Evolutionary conservation across 2,797 vertebrate genomes (phyloP), one percentile per base, ranked within the genome.

Genomic region (Emydoidea blandingii): DNA sequence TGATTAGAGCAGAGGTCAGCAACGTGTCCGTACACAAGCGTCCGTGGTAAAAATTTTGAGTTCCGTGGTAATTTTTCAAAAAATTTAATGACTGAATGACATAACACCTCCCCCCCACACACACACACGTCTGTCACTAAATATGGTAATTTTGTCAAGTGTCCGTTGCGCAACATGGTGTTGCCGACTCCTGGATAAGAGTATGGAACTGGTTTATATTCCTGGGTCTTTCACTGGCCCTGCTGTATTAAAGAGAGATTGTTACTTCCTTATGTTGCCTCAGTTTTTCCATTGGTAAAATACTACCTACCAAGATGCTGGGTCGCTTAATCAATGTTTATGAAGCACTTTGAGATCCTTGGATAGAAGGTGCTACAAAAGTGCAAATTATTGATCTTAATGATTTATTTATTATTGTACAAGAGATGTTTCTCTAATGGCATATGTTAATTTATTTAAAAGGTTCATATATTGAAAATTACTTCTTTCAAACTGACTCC

Each of bases 361-460:
- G 50, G 50, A 50, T 88, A 96, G 90, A 14, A 29, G 52, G 27
- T 83, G 19, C 29, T 89, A 84, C 0, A 91, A 25, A 91, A 91
- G 34, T 82, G 52, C 92, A 94, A 95, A 95, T 7, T 56, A 82
- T 89, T 72, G n/a, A 78, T 86, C 52, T n/a, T 53, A 37, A 96
- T 16, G 82, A 68, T 90, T 85, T 90, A 86, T 81, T 87, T 86
- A 76, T 79, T 93, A 88, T 74, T 37, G n/a, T 88, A 62, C n/a
- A 81, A 85, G 87, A 95, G n/a, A 92, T 88, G 34, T 96, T 91
- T 96, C 89, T 95, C 95, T 82, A 41, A 94, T 94, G 85, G 74
- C 68, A 68, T 88, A 74, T 81, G 96, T 84, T 96, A 91, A 97
- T 92, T 87, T 93, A 2, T 92, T 95, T 76, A 14, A 87, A 94